Evolutionary conservation across 2,888 invertebrate species (phyloP), one percentile per base, ranked within the genome.

Genomic region (Chromoteleia sp.): DNA sequence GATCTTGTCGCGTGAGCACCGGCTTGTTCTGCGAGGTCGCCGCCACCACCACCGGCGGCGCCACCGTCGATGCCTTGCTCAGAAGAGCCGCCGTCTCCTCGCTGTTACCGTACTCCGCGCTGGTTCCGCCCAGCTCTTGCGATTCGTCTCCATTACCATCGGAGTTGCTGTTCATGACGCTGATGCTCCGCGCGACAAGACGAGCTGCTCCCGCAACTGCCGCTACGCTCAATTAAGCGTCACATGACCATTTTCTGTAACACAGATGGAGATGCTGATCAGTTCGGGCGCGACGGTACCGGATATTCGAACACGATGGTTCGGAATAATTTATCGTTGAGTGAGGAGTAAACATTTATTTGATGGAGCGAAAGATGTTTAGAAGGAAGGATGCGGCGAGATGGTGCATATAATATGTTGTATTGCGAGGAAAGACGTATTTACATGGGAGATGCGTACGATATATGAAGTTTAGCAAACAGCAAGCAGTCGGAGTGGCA

Each of bases 41-140:
- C 29, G 82, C 87, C 79, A 89, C 90, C 36, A 89, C 89, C 54
- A 92, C 92, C 63, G 93, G 93, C 67, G 92, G 92, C 56, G 93
- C 92, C 67, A 91, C 90, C 61, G 93, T 92, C 84, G 94, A 94
- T 68, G 94, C 94, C 83, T 94, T 94, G 82, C 95, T 94, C 84
- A 97, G 93, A 79, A 97, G 94, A 87, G 96, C 96, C 73, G 96
- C 95, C 70, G 96, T 96, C 93, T 97, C 96, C 92, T 97, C 97
- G 89, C 95, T 95, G 92, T 95, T 96, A 84, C 96, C 88, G 74
- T 89, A 90, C 76, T 91, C 91, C 75, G 85, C 88, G 71, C 89
- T 88, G 83, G 88, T 88, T 39, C 91, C 90, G 71, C 88, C 89
- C 85, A 81, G 8, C 54, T 85, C 86, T 75, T 86, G 85, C 63